These are phyloP conservation scores for Drosophila affinis DNA, from an alignment of 2,888 invertebrate genomes.

Conservation along the genomic window DNA sequence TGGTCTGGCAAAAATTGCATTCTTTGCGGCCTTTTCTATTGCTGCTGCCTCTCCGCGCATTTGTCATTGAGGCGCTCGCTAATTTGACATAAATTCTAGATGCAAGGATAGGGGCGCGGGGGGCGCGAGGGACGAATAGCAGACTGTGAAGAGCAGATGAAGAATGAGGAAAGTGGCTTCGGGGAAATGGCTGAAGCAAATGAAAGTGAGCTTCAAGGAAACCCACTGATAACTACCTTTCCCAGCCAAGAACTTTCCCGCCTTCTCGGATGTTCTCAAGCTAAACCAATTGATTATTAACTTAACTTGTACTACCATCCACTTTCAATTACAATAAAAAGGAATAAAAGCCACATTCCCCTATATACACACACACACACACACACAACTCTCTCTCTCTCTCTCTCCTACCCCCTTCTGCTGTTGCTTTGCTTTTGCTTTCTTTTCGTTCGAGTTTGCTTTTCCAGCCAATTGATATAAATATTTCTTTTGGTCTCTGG, in stretches of 20 bases:
- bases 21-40: constrained; percentile 33
- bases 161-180: constrained; percentile 10
- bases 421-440: too few species aligned
- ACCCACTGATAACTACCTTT: too few species aligned
- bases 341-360: too few species aligned
- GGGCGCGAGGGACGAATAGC: neutral
- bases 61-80: constrained; percentile 70
- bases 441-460: neutral
- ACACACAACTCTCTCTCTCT: neutral
- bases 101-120: constrained; percentile 50
- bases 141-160: constrained; percentile 16
- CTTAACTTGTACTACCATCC: too few species aligned
- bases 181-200: neutral
- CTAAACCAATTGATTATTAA: too few species aligned
- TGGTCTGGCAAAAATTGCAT: constrained; percentile 39
- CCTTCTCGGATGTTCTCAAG: neutral
- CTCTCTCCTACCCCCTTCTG: neutral
- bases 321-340: too few species aligned
- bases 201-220: too few species aligned
- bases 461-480: constrained; percentile 31
- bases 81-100: constrained; percentile 71
- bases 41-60: constrained; percentile 42
- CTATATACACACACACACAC: too few species aligned
- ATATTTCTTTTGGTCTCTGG: constrained; percentile 19
- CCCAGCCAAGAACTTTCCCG: neutral